Evolutionary conservation across 1,140 invertebrate genomes (phyloP).

Genomic region (Drosophila sulfurigaster): DNA sequence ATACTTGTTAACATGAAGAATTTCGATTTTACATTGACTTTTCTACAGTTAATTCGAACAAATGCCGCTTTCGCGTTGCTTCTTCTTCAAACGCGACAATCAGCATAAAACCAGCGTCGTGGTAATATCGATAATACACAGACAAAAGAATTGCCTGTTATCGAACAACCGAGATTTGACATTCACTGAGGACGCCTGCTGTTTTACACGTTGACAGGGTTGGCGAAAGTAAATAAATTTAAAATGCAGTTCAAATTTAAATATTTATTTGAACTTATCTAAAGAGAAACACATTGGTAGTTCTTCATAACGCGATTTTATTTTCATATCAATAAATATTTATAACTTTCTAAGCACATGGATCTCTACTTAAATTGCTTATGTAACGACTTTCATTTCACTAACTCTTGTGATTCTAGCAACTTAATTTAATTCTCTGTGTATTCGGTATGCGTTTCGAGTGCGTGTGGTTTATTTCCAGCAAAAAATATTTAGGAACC

Average conservation of each 20-base stretch:
- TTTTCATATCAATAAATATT: slow-evolving; percentile 79
- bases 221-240: slow-evolving; percentile 1
- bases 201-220: background rate
- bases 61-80: slow-evolving; percentile 50
- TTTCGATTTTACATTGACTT: slow-evolving; percentile 26
- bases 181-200: background rate
- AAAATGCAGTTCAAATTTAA: slow-evolving; percentile 2
- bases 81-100: slow-evolving; percentile 30
- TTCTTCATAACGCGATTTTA: slow-evolving; percentile 78
- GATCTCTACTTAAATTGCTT: slow-evolving; percentile 82
- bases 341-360: slow-evolving; percentile 81
- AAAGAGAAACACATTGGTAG: slow-evolving; percentile 19
- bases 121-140: slow-evolving; percentile 14
- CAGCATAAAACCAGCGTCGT: slow-evolving; percentile 9
- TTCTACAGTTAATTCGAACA: slow-evolving; percentile 62
- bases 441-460: slow-evolving; percentile 1
- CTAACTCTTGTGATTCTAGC: slow-evolving; percentile 70
- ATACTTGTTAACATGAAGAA: slow-evolving; percentile 25
- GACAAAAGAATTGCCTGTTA: background rate
- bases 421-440: slow-evolving; percentile 66
- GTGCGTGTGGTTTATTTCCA: slow-evolving; percentile 30
- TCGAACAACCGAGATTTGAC: slow-evolving; percentile 8
- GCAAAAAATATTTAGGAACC: slow-evolving; percentile 5
- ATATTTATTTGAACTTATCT: background rate
- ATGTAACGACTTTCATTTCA: slow-evolving; percentile 75